These are phyloP conservation scores for Sarcoramphus papa DNA, from an alignment of 2,797 vertebrate genomes.

Conservation along the genomic window DNA sequence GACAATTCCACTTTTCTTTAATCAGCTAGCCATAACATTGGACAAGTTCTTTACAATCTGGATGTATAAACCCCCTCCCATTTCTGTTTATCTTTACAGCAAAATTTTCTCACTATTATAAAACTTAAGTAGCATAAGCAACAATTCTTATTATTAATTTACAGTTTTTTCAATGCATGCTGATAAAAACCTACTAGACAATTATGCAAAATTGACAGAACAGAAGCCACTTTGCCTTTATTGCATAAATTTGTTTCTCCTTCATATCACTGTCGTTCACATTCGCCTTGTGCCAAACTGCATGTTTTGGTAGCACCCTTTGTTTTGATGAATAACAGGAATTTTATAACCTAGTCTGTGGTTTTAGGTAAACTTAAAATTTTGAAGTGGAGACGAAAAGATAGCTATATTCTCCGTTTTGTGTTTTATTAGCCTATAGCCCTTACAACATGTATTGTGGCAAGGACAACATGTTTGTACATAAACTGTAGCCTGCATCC, in stretches of 20 bases:
- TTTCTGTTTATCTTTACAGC: neutral
- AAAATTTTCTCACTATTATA: neutral
- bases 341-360: neutral
- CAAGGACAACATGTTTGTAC: neutral
- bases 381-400: neutral
- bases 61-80: neutral
- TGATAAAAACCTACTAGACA: neutral
- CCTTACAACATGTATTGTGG: rapidly evolving
- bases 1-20: neutral
- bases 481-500: neutral
- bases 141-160: neutral
- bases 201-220: neutral
- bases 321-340: neutral
- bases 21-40: neutral
- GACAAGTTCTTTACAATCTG: neutral
- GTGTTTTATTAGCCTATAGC: neutral
- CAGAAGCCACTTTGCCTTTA: neutral
- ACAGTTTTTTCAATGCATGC: neutral
- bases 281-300: neutral
- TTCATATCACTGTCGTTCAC: neutral
- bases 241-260: neutral
- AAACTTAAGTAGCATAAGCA: neutral
- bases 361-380: neutral
- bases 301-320: neutral
- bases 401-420: neutral